phyloP scores from a whole-genome alignment of 2,888 invertebrate species.

The Erynnis tages region DNA sequence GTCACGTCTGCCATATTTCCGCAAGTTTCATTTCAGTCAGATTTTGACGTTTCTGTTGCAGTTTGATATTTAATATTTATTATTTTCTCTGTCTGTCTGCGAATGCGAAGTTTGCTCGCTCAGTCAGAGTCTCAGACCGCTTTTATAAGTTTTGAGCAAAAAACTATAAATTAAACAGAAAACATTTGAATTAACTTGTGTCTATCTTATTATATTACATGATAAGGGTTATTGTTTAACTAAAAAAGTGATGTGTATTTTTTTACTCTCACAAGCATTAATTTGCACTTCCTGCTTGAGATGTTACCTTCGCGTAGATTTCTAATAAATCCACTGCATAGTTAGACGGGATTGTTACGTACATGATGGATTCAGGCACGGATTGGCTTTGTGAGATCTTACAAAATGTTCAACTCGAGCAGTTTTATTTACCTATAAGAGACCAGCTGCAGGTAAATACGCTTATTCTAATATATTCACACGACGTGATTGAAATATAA shows the following conservation, averaged over 20 bases:
- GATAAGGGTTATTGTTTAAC: background rate
- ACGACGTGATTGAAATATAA: too few species aligned
- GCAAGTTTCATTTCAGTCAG: too few species aligned
- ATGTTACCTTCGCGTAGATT: slow-evolving; percentile 52
- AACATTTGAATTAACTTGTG: background rate
- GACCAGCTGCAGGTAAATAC: slow-evolving; percentile 92
- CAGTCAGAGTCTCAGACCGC: too few species aligned
- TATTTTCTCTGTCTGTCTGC: too few species aligned
- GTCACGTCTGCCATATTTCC: too few species aligned
- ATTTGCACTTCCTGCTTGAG: slow-evolving; percentile 67
- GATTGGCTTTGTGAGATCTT: slow-evolving; percentile 94
- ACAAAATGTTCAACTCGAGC: slow-evolving; percentile 94
- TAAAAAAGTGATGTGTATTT: slow-evolving; percentile 1
- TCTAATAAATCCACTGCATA: slow-evolving; percentile 37
- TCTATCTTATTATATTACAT: background rate
- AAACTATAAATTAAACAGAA: too few species aligned
- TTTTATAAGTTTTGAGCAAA: too few species aligned
- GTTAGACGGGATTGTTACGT: slow-evolving; percentile 22
- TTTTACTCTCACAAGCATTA: slow-evolving; percentile 33
- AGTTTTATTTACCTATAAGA: slow-evolving; percentile 93
- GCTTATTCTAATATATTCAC: too few species aligned
- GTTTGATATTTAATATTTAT: too few species aligned
- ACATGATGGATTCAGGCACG: slow-evolving; percentile 74
- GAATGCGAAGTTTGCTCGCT: too few species aligned
- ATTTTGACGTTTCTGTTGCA: too few species aligned